Conservation (phyloP, 1,140 invertebrate species). For the Drosophila murphyi region DNA sequence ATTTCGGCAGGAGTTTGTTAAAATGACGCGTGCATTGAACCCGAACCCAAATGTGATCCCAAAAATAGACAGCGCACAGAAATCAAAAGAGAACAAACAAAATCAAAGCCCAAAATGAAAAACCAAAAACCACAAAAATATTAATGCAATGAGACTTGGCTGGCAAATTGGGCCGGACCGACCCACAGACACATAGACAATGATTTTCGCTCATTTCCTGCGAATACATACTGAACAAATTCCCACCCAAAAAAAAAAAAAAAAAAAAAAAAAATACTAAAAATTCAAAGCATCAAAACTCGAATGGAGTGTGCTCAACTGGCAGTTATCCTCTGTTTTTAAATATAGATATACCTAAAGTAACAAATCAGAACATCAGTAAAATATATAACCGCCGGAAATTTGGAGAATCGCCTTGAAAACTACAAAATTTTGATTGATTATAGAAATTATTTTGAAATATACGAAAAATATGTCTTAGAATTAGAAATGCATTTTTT, state of each 20-base stretch:
- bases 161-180: constrained; percentile 45
- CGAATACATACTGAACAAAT: constrained; percentile 19
- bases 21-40: constrained; percentile 46
- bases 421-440: too few species aligned
- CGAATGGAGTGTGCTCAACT: not conserved
- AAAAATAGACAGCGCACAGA: constrained; percentile 4
- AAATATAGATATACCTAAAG: too few species aligned
- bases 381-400: too few species aligned
- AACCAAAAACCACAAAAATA: not conserved
- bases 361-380: too few species aligned
- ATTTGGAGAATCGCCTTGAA: too few species aligned
- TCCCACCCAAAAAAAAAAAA: constrained; percentile 4
- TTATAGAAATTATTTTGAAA: too few species aligned
- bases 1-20: not conserved
- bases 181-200: constrained; percentile 45
- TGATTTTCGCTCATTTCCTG: constrained; percentile 53
- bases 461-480: too few species aligned
- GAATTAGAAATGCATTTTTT: too few species aligned
- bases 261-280: constrained; percentile 1
- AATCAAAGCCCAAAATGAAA: not conserved
- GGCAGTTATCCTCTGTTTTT: not conserved
- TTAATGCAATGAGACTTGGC: constrained; percentile 21
- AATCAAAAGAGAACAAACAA: not conserved
- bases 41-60: not conserved
- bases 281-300: not conserved